Evolutionary conservation across 2,888 invertebrate genomes (phyloP).

Genomic region (Digitonthophagus gazella): DNA sequence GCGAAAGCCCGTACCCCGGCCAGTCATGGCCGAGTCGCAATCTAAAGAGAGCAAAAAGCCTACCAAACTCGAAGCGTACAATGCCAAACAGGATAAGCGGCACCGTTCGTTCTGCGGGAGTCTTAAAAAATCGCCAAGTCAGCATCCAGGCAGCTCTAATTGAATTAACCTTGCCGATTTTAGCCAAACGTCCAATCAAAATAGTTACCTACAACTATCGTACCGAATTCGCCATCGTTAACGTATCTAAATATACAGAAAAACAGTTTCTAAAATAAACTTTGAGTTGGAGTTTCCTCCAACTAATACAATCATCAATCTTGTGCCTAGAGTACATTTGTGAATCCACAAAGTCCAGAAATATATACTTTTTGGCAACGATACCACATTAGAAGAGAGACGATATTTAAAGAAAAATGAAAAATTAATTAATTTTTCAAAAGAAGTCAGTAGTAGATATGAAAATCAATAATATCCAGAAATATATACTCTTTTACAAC

Average conservation of each 20-base stretch:
- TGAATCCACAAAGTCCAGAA: too few relatives aligned
- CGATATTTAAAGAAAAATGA: too few relatives aligned
- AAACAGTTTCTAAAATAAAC: neutral
- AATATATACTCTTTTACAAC: too few relatives aligned
- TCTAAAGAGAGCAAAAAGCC: conserved; percentile 7
- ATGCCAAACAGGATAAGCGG: conserved; percentile 31
- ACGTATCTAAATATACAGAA: neutral
- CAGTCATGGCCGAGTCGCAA: conserved; percentile 14
- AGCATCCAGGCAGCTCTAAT: conserved; percentile 26
- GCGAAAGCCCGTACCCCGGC: conserved; percentile 32
- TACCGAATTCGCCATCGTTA: neutral
- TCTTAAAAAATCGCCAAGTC: conserved; percentile 33
- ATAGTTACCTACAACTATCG: too few relatives aligned
- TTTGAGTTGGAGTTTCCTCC: too few relatives aligned
- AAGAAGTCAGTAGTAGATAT: too few relatives aligned
- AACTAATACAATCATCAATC: too few relatives aligned
- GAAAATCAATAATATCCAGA: too few relatives aligned
- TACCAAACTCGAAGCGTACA: conserved; percentile 22
- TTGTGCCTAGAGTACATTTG: too few relatives aligned
- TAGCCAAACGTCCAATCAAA: neutral
- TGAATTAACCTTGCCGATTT: conserved; percentile 23
- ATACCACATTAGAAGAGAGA: too few relatives aligned
- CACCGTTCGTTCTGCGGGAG: conserved; percentile 29
- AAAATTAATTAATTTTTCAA: too few relatives aligned
- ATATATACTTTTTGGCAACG: too few relatives aligned